A percentile compares a stretch with the other conserved stretches of the same genome.
phyloP scores from a whole-genome alignment of 2,888 invertebrate genomes.

The Cephus spinipes region DNA sequence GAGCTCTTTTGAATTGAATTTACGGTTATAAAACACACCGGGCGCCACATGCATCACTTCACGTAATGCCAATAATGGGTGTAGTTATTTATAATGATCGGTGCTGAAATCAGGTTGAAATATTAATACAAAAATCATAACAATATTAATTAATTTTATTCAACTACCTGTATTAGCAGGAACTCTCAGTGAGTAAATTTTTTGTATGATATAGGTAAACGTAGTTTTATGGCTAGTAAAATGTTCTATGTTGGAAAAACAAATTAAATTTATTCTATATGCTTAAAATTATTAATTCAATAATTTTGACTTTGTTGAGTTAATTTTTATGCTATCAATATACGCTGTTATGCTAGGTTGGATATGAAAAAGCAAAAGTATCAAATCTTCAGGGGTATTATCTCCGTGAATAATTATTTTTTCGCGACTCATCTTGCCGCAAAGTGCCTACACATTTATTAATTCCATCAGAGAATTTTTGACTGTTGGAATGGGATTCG shows the following conservation, averaged over 20 bases:
- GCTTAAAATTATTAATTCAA: too few relatives aligned
- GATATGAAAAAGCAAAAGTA: neutral
- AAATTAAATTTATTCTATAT: too few relatives aligned
- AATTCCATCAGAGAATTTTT: slow-evolving; percentile 27
- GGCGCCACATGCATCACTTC: neutral
- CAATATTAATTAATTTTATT: neutral
- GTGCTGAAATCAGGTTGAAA: neutral
- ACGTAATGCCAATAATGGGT: neutral
- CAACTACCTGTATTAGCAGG: too few relatives aligned
- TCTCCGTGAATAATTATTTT: slow-evolving; percentile 35
- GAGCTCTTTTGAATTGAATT: slow-evolving; percentile 27
- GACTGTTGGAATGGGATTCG: neutral
- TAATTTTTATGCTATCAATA: neutral
- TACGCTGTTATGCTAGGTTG: neutral
- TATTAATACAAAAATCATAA: neutral
- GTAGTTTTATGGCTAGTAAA: too few relatives aligned
- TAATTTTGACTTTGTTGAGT: neutral
- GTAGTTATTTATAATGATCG: neutral
- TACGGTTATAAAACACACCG: neutral
- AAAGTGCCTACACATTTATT: slow-evolving; percentile 40
- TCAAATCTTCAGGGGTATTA: neutral
- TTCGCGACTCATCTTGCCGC: slow-evolving; percentile 38
- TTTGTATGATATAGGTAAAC: too few relatives aligned
- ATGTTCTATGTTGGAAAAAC: too few relatives aligned
- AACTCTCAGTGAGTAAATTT: too few relatives aligned